Base-by-base conservation (phyloP, 1,140 invertebrate species). In the Pogonomyrmex californicus region DNA sequence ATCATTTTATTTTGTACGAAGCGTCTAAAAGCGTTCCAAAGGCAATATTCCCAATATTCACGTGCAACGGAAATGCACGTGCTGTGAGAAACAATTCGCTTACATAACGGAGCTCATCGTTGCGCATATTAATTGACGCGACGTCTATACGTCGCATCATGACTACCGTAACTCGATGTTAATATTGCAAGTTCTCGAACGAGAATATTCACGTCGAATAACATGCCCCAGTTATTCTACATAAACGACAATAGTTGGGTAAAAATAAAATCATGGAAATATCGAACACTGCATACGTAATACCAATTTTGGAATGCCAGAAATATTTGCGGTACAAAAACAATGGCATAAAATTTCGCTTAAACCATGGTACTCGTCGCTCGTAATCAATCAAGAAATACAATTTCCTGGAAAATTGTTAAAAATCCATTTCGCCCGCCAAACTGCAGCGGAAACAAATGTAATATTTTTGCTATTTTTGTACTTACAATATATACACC, bases 81-180 rank as follows among this genome's bases (percentile, higher is more conserved):
- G 33, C 76, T 63, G 58, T 68, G 89, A 87, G 86, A 73, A 86
- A 71, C 76, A 86, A 86, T 86, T 68, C 82, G 44, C 73, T 56
- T 47, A 66, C 17, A 70, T 56, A 54, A 76, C 77, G 56, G 83
- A 78, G 85, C 86, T 89, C 71, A 77, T 73, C 85, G 77, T 49
- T 54, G 65, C 77, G 79, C 70, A 76, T 47, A 86, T 63, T 90
- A 90, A 90, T 90, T 87, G 78, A 70, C 82, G 86, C 79, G 70
- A 87, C 76, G 81, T 88, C 87, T 73, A 88, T 88, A 78, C 90
- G 88, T 88, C 77, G 86, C 62, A 51, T 78, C 87, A 71, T 60
- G 78, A 76, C 82, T 44, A 38, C 41, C 68, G 54, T 44, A 60
- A 47, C 54, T 60, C 54, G 79, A 38, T 62, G 79, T 83, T 83